These are phyloP conservation scores for Etheostoma spectabile DNA, from an alignment of 2,113 vertebrate genomes.

Conservation along the genomic window DNA sequence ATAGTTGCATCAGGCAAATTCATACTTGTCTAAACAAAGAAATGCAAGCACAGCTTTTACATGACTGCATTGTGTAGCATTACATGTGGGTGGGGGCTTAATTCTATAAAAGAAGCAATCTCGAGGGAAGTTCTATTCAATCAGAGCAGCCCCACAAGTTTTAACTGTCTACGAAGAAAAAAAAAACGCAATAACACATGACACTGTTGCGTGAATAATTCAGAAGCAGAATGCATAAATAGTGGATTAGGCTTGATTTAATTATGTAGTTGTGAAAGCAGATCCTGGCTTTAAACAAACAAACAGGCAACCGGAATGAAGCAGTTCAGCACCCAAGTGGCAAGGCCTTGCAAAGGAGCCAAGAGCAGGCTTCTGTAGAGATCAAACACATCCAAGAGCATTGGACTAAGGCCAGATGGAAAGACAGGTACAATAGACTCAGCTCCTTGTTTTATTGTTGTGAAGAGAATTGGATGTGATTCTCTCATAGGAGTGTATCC, in stretches of 20 bases:
- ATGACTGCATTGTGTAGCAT: constrained; percentile 66
- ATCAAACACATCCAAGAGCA: constrained; percentile 70
- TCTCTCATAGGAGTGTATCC: constrained; percentile 44
- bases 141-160: constrained; percentile 74
- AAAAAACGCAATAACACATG: constrained; percentile 84
- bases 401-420: constrained; percentile 58
- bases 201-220: constrained; percentile 86
- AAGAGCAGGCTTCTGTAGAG: constrained; percentile 64
- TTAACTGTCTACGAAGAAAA: constrained; percentile 68
- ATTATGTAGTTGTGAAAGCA: constrained; percentile 81
- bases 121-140: constrained; percentile 74
- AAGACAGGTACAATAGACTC: constrained; percentile 54
- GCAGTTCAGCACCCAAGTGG: constrained; percentile 71
- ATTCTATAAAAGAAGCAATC: constrained; percentile 83
- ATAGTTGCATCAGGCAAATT: constrained; percentile 72
- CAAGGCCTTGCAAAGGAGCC: constrained; percentile 68
- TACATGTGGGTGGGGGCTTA: constrained; percentile 50
- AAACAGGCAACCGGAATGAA: constrained; percentile 75
- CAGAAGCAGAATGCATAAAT: constrained; percentile 85
- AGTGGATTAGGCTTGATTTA: constrained; percentile 85
- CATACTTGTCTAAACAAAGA: constrained; percentile 66
- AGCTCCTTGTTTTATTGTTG: constrained; percentile 45
- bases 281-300: constrained; percentile 78
- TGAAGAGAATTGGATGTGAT: constrained; percentile 41
- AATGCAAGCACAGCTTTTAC: constrained; percentile 79